Conservation (phyloP, 1,140 invertebrate species). For the Drosophila eugracilis region DNA sequence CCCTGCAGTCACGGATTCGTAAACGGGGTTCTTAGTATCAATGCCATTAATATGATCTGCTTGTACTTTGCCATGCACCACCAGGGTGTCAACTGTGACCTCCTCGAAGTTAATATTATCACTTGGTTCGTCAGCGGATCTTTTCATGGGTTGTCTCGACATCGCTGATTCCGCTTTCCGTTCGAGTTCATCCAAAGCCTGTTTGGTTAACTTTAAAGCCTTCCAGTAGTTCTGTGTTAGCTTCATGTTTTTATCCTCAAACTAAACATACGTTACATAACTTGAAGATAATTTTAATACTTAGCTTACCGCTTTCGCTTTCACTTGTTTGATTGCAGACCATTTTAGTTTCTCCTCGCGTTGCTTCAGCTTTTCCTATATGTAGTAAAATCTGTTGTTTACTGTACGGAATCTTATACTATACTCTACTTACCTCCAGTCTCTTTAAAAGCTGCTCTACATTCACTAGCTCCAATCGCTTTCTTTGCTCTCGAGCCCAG, state of each 20-base stretch:
- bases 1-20: constrained; percentile 49
- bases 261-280: constrained; percentile 10
- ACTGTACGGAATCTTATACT: not conserved
- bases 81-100: constrained; percentile 59
- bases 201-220: constrained; percentile 62
- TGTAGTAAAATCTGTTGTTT: not conserved
- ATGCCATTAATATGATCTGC: constrained; percentile 65
- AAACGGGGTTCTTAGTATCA: constrained; percentile 42
- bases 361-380: constrained; percentile 37
- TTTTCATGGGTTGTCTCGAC: constrained; percentile 22
- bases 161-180: constrained; percentile 1
- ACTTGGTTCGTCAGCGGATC: constrained; percentile 4
- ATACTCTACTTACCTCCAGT: constrained; percentile 30
- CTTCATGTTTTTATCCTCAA: constrained; percentile 46
- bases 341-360: not conserved
- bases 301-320: constrained; percentile 62
- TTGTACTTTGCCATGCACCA: constrained; percentile 47
- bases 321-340: constrained; percentile 51
- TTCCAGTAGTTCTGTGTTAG: constrained; percentile 73
- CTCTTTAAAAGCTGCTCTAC: constrained; percentile 44
- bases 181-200: constrained; percentile 66
- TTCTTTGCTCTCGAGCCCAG: constrained; percentile 61
- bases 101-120: constrained; percentile 56
- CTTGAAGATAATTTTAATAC: not conserved
- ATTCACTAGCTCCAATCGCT: constrained; percentile 54